Conservation (phyloP, 2,888 invertebrate species). For the Apotomis turbidana region DNA sequence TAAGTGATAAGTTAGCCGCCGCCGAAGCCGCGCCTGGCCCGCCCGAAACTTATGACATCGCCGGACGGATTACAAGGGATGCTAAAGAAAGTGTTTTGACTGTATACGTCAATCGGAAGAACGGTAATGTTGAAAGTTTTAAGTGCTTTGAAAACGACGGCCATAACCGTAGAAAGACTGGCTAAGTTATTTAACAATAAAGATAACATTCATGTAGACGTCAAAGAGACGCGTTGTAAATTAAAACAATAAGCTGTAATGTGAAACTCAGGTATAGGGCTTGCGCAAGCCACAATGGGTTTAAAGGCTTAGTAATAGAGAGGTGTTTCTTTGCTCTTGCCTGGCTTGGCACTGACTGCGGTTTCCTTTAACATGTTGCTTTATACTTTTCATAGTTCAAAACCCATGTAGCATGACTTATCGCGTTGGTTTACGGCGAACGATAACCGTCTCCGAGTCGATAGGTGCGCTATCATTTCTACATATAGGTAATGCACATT, state of each 20-base stretch:
- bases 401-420: slow-evolving; percentile 69
- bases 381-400: slow-evolving; percentile 66
- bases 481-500: slow-evolving; percentile 44
- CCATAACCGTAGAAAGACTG: slow-evolving; percentile 53
- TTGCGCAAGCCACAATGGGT: slow-evolving; percentile 52
- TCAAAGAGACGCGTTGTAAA: slow-evolving; percentile 63
- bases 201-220: slow-evolving; percentile 61
- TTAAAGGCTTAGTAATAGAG: slow-evolving; percentile 56
- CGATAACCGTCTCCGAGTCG: slow-evolving; percentile 68
- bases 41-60: slow-evolving; percentile 65
- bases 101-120: slow-evolving; percentile 52
- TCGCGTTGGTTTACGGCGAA: slow-evolving; percentile 68
- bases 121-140: slow-evolving; percentile 48
- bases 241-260: slow-evolving; percentile 67
- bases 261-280: slow-evolving; percentile 50
- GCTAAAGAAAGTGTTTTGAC: slow-evolving; percentile 51
- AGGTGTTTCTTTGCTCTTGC: slow-evolving; percentile 35
- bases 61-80: slow-evolving; percentile 56
- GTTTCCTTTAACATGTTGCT: slow-evolving; percentile 57
- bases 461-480: slow-evolving; percentile 51
- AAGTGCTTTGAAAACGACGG: slow-evolving; percentile 47
- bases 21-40: slow-evolving; percentile 51
- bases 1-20: slow-evolving; percentile 76
- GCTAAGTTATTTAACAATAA: slow-evolving; percentile 60
- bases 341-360: not conserved